A percentile compares a stretch with the other conserved stretches of the same genome.
Evolutionary conservation across 2,888 invertebrate species (phyloP).

Genomic region (Griposia aprilina): DNA sequence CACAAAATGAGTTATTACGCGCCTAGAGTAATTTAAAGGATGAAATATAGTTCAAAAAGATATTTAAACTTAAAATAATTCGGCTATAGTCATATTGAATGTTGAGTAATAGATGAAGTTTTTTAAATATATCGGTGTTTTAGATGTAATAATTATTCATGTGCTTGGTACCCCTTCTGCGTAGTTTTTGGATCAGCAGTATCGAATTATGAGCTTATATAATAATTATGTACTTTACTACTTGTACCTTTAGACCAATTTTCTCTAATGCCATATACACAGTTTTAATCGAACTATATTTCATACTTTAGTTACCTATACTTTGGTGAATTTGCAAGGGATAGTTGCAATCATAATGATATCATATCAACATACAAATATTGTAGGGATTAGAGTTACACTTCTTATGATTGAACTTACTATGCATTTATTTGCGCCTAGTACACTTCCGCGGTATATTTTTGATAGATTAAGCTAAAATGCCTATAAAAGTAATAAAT

Average conservation of each 20-base stretch:
- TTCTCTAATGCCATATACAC: conserved; percentile 50
- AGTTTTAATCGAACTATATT: conserved; percentile 50
- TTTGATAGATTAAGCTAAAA: not conserved
- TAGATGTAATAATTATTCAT: conserved; percentile 44
- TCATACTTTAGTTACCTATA: conserved; percentile 56
- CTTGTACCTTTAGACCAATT: conserved; percentile 55
- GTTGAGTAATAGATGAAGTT: conserved; percentile 52
- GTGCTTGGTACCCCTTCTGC: conserved; percentile 48
- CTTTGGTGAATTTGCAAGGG: conserved; percentile 53
- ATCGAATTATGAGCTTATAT: conserved; percentile 57
- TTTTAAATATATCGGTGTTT: conserved; percentile 58
- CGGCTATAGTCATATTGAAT: conserved; percentile 46
- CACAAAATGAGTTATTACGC: conserved; percentile 34
- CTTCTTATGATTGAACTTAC: conserved; percentile 63
- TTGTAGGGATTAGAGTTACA: conserved; percentile 57
- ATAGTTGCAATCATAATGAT: conserved; percentile 69
- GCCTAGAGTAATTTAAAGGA: conserved; percentile 45
- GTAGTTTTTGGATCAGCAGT: conserved; percentile 56
- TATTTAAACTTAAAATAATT: conserved; percentile 48
- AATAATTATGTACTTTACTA: conserved; percentile 23
- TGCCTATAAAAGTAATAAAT: not conserved
- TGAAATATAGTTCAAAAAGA: conserved; percentile 53
- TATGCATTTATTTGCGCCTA: conserved; percentile 63
- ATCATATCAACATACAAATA: conserved; percentile 70
- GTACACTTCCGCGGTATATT: conserved; percentile 32